Conservation (phyloP, 2,888 invertebrate genomes). For the Hirtodrosophila trivittata region DNA sequence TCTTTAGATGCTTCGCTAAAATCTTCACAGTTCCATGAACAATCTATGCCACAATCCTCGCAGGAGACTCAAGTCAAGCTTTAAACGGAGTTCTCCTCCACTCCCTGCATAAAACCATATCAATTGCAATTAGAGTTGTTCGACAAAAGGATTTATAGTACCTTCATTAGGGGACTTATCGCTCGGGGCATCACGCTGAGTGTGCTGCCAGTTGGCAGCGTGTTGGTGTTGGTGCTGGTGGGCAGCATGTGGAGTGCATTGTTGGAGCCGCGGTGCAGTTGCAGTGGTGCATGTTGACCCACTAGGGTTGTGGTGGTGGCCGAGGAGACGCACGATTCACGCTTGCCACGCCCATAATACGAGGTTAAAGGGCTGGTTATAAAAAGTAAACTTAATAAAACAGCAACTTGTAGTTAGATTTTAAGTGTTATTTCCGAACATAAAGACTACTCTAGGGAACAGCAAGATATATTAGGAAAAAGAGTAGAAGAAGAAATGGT, state of each 20-base stretch:
- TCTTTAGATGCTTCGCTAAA: constrained; percentile 71
- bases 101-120: constrained; percentile 69
- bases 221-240: constrained; percentile 56
- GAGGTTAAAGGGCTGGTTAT: constrained; percentile 87
- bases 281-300: constrained; percentile 82
- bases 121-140: constrained; percentile 9
- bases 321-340: constrained; percentile 91
- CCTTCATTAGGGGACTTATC: constrained; percentile 84
- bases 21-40: constrained; percentile 46
- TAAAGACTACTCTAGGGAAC: neutral
- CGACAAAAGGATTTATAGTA: constrained; percentile 44
- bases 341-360: constrained; percentile 87
- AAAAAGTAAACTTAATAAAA: constrained; percentile 38
- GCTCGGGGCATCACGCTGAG: constrained; percentile 80
- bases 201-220: constrained; percentile 65
- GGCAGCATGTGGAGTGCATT: constrained; percentile 82
- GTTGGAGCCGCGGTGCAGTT: constrained; percentile 82
- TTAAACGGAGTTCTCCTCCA: constrained; percentile 83
- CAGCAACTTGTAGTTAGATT: constrained; percentile 11
- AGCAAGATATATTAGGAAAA: no score
- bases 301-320: constrained; percentile 91
- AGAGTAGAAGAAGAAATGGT: neutral
- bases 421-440: neutral
- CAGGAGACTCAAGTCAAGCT: constrained; percentile 38
- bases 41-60: constrained; percentile 15